phyloP scores from a whole-genome alignment of 1,140 invertebrate genomes.

The Metopolophium dirhodum region DNA sequence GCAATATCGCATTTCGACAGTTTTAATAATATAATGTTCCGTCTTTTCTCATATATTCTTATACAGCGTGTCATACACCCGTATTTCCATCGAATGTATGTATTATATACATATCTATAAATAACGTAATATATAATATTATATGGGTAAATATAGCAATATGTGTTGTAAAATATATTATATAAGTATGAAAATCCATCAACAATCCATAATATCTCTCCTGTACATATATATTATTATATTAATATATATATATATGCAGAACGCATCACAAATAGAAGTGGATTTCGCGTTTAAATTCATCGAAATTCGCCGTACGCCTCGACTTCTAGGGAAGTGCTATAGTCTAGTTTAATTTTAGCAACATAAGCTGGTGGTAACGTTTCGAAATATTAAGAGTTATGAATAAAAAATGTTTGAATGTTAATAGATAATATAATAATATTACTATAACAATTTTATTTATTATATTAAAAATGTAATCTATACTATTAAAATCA shows the following conservation, averaged over 20 bases:
- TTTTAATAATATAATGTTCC: slow-evolving; percentile 4
- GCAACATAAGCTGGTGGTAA: not conserved
- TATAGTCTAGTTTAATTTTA: not conserved
- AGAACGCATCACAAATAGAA: not conserved
- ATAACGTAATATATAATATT: not conserved
- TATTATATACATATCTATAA: not conserved
- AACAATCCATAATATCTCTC: not conserved
- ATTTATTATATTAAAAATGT: not conserved
- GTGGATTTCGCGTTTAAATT: not conserved
- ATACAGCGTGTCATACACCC: not conserved
- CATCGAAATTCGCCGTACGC: not conserved
- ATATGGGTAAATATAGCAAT: no score
- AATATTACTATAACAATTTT: not conserved
- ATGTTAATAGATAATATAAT: not conserved
- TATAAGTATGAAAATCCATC: not conserved
- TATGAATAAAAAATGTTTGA: not conserved
- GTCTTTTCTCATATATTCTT: not conserved
- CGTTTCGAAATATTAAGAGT: not conserved
- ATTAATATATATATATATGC: not conserved
- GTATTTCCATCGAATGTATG: not conserved
- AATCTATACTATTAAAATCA: not conserved
- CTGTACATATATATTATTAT: not conserved
- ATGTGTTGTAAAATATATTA: not conserved
- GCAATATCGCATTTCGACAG: not conserved
- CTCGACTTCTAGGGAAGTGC: not conserved